Evolutionary conservation across 2,888 invertebrate species (phyloP).

Genomic region (Carterocephalus palaemon): DNA sequence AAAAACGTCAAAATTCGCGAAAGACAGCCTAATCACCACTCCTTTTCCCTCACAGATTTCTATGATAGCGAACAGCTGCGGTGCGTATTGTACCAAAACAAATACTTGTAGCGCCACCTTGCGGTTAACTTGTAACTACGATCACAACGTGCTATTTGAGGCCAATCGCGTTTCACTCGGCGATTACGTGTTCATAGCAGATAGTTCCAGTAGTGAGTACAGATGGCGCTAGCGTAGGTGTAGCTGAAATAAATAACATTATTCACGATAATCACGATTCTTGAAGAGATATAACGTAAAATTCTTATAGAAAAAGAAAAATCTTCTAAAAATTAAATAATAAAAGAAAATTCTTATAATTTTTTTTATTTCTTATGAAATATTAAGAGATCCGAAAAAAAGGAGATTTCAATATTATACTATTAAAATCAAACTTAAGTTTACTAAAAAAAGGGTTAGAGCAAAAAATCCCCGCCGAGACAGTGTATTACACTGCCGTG

Average conservation of each 20-base stretch:
- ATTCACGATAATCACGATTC: too few species aligned
- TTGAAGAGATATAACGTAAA: too few species aligned
- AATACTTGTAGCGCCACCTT: conserved; percentile 64
- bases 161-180: not conserved
- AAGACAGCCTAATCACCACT: conserved; percentile 77
- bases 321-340: too few species aligned
- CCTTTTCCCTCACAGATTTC: conserved; percentile 77
- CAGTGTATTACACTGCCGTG: conserved; percentile 71
- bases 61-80: conserved; percentile 79
- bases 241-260: too few species aligned
- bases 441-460: too few species aligned
- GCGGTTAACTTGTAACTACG: conserved; percentile 2
- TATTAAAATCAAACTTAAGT: too few species aligned
- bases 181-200: not conserved
- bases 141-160: not conserved
- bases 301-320: too few species aligned
- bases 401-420: too few species aligned
- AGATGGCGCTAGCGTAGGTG: conserved; percentile 47
- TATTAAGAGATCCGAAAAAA: too few species aligned
- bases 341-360: too few species aligned
- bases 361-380: too few species aligned
- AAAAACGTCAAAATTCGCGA: conserved; percentile 68
- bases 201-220: conserved; percentile 2
- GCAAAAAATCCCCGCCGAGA: conserved; percentile 54
- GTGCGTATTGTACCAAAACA: conserved; percentile 72